Percentiles rank a stretch among this genome's conserved stretches.
Conservation (phyloP, 2,797 vertebrate species). For the Platalea minor region DNA sequence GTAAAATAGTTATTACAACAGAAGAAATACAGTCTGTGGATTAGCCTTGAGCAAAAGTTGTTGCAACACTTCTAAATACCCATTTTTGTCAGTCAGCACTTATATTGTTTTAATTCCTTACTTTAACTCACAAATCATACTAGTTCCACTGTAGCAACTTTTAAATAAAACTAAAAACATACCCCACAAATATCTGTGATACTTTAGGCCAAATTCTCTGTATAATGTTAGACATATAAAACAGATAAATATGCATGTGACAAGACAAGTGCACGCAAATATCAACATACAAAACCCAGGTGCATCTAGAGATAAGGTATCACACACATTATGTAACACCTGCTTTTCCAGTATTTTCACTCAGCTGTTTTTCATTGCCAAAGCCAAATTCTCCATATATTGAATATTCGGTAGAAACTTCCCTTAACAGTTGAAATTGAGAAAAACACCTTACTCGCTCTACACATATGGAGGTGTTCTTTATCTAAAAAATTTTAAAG, state of each 20-base stretch:
- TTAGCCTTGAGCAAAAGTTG: background rate
- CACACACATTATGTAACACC: background rate
- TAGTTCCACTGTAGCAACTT: background rate
- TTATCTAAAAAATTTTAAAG: background rate
- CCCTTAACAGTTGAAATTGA: background rate
- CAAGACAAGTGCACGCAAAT: background rate
- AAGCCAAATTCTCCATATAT: background rate
- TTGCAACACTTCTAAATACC: background rate
- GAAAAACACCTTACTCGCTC: background rate
- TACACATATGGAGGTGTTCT: background rate
- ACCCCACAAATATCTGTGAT: background rate
- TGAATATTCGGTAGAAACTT: background rate
- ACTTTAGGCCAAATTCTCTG: background rate
- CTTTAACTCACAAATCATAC: background rate
- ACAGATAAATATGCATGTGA: background rate
- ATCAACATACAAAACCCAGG: background rate
- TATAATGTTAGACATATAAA: background rate
- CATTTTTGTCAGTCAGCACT: background rate
- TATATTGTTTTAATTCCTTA: background rate
- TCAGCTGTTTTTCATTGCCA: background rate
- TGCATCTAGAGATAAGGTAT: background rate
- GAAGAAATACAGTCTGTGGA: background rate
- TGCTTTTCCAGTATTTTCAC: background rate
- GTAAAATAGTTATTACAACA: background rate
- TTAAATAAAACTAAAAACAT: background rate